Conservation (phyloP, 1,140 invertebrate genomes). For the Mycetomoellerius zeteki region DNA sequence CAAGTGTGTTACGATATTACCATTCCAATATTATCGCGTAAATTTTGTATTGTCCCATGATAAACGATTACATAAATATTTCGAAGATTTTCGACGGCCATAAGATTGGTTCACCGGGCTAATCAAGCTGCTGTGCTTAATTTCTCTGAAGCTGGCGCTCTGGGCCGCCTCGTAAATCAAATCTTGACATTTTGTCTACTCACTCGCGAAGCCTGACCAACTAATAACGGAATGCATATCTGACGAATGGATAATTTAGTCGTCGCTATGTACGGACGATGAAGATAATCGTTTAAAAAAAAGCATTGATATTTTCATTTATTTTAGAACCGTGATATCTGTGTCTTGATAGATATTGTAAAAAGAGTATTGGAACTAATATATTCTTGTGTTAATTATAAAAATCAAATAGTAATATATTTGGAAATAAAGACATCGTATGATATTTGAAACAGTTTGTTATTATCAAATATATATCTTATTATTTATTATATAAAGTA, state of each 20-base stretch:
- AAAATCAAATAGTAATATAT: background rate
- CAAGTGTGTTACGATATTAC: too few species aligned
- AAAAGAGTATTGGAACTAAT: background rate
- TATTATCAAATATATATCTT: background rate
- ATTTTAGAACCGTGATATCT: background rate
- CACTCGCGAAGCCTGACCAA: background rate
- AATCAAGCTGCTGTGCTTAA: conserved; percentile 42
- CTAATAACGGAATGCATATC: conserved; percentile 49
- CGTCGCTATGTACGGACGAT: conserved; percentile 5
- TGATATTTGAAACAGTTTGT: background rate
- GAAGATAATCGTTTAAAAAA: background rate
- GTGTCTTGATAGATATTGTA: background rate
- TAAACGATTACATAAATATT: background rate
- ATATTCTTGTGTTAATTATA: background rate
- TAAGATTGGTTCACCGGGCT: background rate
- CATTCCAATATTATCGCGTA: background rate
- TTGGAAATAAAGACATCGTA: background rate
- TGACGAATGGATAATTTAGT: conserved; percentile 55
- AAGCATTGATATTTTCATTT: background rate
- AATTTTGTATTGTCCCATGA: background rate
- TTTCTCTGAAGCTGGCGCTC: conserved; percentile 35
- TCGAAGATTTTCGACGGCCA: background rate
- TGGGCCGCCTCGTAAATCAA: conserved; percentile 49
- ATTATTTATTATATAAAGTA: background rate
- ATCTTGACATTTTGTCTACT: conserved; percentile 63